Base-by-base conservation (phyloP, 2,888 invertebrate species). In the Parapristionchus giblindavisi region DNA sequence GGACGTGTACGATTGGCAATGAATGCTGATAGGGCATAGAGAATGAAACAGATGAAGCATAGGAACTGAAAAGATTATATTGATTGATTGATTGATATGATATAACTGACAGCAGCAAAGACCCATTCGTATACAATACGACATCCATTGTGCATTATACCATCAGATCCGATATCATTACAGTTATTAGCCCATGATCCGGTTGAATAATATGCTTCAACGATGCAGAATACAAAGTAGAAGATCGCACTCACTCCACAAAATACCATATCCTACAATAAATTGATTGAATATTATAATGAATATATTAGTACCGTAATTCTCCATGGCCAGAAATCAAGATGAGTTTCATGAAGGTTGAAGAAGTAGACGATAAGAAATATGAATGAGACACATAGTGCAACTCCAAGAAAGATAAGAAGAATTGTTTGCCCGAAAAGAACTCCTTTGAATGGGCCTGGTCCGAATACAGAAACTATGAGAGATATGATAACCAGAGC, bases 151-250 rank as follows among this genome's bases (percentile, higher is more conserved):
- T 85, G 85, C 75, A 85, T 84, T 66, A 86, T 76, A 17, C 81
- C 81, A 70, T 83, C 82, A n/a, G 78, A 76, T n/a, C 87, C 87
- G 68, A 86, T 87, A 71, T 87, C 87, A 75, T 87, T 87, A 74
- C 87, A 87, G 75, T 87, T 87, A 75, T 87, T 87, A 24, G 87
- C 80, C 87, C 87, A 87, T n/a, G 85, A 80, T 76, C 82, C 87
- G 8, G 85, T 87, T 14, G 84, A 75, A 77, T 87, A 87, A 70
- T 85, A 87, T 0, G 81, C 85, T 73, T 87, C 87, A 24, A 87
- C 77, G 60, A 85, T 73, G 40, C 81, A 75, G 5, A 86, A 75
- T 70, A 87, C 76, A 38, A 84, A 56, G 75, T 85, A 86, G 34
- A 84, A 72, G 38, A 86, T 58, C 8, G 83, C 74, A 14, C 84